Conservation (phyloP, 2,113 vertebrate species). For the human (Homo sapiens) region GRCh38 chr2:161226001-161226500, state of each 20-base stretch:
- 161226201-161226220: constrained; percentile 74
- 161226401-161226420: constrained; percentile 54
- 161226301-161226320: constrained; percentile 38
- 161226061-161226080: constrained; percentile 4
- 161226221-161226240: constrained; percentile 70
- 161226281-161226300: constrained; percentile 52
- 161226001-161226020: constrained; percentile 18
- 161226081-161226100: constrained; percentile 60
- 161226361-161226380: constrained; percentile 10
- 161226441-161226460: neutral
- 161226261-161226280: constrained; percentile 68
- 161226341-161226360: constrained; percentile 49
- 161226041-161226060: constrained; percentile 57
- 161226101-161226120: constrained; percentile 69
- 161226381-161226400: constrained; percentile 14
- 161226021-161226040: constrained; percentile 23
- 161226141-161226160: constrained; percentile 64
- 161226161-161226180: constrained; percentile 71
- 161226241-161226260: constrained; percentile 68
- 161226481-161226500: neutral
- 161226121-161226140: constrained; percentile 71
- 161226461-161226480: constrained; percentile 22
- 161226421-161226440: constrained; percentile 1
- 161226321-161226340: constrained; percentile 63
- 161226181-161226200: constrained; percentile 74